Base-by-base conservation (phyloP, 2,888 invertebrate species). In the Orthosia incerta region DNA sequence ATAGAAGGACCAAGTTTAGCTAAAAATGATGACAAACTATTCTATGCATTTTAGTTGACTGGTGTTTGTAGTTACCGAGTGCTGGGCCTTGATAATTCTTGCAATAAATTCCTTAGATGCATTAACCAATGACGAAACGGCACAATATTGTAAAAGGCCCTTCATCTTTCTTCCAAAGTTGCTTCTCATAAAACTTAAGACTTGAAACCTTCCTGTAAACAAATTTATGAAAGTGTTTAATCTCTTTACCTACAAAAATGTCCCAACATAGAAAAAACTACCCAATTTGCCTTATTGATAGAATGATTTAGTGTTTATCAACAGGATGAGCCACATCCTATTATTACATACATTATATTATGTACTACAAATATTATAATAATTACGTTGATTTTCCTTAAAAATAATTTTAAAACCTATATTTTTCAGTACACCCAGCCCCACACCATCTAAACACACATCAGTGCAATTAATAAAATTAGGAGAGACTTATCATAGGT, bases 401-500 rank as follows among this genome's bases (percentile, higher is more conserved):
- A 45, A 20, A 48, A 39, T 60, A 39, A 76, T 53, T 7, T 39
- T 15, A 39, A 31, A 26, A 31, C 26, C 53, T 73, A 73, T 79
- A 69, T 78, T 71, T 87, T 89, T 74, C 92, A 93, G 87, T 79
- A 87, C 90, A 77, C 79, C 89, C 63, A 83, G 70, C 74, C 84
- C 80, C 73, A 84, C 86, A 56, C 88, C 85, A 68, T 87, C 91
- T 23, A 95, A 93, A 87, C 92, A 93, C 68, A 94, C 94, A 74
- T 93, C 95, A 74, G 95, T 95, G 69, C 95, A 95, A 86, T 90
- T 96, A 83, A 89, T 96, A 50, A 96, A 95, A 86, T 85, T 95
- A 82, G 96, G 95, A 59, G 95, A 94, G 87, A 95, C 95, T 85
- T 96, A 96, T 85, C 96, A 95, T 86, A 95, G 96, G 96, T 96